Evolutionary conservation across 2,113 vertebrate genomes (phyloP).

Genomic region (Boleophthalmus pectinirostris): DNA sequence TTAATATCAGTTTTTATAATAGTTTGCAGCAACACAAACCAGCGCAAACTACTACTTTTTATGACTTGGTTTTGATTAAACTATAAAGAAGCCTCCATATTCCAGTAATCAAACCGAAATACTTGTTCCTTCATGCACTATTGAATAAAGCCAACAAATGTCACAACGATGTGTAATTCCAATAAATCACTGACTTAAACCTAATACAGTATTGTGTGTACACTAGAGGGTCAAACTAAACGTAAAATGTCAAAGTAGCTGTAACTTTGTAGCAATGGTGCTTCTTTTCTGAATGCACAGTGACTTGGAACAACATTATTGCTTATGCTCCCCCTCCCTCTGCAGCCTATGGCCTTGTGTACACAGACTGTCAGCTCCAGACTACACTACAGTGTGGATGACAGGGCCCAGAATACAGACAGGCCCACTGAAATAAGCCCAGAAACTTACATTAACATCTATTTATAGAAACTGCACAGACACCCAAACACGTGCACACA

Average conservation of each 20-base stretch:
- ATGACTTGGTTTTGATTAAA: not conserved
- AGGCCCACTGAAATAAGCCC: slow-evolving; percentile 27
- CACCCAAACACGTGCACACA: not conserved
- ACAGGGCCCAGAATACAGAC: slow-evolving; percentile 27
- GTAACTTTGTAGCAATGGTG: not conserved
- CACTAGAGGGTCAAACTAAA: not conserved
- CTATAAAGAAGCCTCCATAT: not conserved
- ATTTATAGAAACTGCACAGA: slow-evolving; percentile 3
- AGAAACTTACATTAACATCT: slow-evolving; percentile 13
- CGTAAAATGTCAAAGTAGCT: not conserved
- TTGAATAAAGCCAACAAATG: not conserved
- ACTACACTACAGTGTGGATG: slow-evolving; percentile 15
- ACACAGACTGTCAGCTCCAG: slow-evolving; percentile 43
- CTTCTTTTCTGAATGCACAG: not conserved
- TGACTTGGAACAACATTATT: slow-evolving; percentile 21
- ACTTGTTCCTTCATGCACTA: slow-evolving; percentile 1
- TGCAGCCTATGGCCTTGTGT: slow-evolving; percentile 20
- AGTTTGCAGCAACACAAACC: not conserved
- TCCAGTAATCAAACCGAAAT: slow-evolving; percentile 2
- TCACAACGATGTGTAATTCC: slow-evolving; percentile 3
- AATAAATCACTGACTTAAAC: slow-evolving; percentile 36
- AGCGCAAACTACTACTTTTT: not conserved
- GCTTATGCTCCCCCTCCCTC: slow-evolving; percentile 16
- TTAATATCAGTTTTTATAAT: no score
- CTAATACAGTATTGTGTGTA: not conserved